Evolutionary conservation across 2,797 vertebrate species (phyloP).

Genomic region (Synaphobranchus kaupii): DNA sequence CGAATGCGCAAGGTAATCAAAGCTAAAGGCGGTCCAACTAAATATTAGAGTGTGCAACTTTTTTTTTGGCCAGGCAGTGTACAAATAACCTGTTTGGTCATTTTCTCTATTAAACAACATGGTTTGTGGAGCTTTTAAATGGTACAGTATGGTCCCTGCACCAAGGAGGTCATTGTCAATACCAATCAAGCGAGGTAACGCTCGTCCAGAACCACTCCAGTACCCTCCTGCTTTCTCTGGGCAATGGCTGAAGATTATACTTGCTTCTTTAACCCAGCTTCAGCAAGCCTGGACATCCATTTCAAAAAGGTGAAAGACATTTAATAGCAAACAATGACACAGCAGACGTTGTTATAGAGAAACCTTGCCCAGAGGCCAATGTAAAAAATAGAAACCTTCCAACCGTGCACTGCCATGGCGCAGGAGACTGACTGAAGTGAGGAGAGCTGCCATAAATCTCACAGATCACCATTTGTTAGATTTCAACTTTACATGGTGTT

Average conservation of each 20-base stretch:
- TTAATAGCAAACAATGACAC: constrained; percentile 69
- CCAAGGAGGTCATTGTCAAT: constrained; percentile 97
- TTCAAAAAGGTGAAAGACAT: constrained; percentile 71
- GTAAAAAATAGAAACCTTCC: constrained; percentile 56
- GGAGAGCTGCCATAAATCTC: constrained; percentile 70
- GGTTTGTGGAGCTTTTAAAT: constrained; percentile 77
- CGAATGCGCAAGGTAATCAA: too few relatives aligned
- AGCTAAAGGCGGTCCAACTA: too few relatives aligned
- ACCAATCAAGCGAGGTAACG: constrained; percentile 94
- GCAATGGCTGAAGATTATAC: constrained; percentile 65
- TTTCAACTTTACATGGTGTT: constrained; percentile 67
- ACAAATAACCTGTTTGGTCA: neutral
- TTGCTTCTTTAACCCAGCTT: constrained; percentile 85
- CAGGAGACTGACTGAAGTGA: constrained; percentile 63
- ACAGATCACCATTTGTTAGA: constrained; percentile 64
- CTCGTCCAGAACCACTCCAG: constrained; percentile 91
- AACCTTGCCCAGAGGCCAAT: constrained; percentile 69
- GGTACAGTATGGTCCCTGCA: constrained; percentile 96
- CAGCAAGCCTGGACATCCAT: constrained; percentile 56
- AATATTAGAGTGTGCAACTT: too few relatives aligned
- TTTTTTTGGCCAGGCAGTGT: too few relatives aligned
- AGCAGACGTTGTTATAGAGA: constrained; percentile 69
- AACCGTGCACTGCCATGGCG: constrained; percentile 64
- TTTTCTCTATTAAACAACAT: neutral
- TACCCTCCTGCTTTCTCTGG: constrained; percentile 94